phyloP scores from a whole-genome alignment of 2,113 vertebrate genomes.

The Calcarius ornatus region DNA sequence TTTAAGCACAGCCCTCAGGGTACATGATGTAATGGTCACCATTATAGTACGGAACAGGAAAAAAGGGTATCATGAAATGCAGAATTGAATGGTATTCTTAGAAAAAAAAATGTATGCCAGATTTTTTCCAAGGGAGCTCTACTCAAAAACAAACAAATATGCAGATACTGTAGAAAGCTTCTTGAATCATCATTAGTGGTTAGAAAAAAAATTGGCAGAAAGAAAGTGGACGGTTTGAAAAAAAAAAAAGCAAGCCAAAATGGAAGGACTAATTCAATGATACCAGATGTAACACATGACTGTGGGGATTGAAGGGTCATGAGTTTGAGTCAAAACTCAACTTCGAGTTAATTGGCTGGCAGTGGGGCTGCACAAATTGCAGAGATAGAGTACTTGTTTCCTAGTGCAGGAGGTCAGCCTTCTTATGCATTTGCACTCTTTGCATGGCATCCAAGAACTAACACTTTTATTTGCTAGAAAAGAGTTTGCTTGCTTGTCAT shows the following conservation, averaged over 20 bases:
- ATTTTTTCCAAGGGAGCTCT: slow-evolving; percentile 59
- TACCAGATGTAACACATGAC: slow-evolving; percentile 62
- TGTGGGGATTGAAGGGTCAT: slow-evolving; percentile 68
- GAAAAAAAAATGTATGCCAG: slow-evolving; percentile 68
- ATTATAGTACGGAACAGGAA: slow-evolving; percentile 62
- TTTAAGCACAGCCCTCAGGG: slow-evolving; percentile 71
- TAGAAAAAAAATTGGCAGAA: slow-evolving; percentile 53
- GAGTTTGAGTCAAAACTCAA: slow-evolving; percentile 77
- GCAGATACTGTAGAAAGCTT: slow-evolving; percentile 66
- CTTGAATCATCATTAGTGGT: slow-evolving; percentile 58
- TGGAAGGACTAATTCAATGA: slow-evolving; percentile 65
- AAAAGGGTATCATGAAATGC: slow-evolving; percentile 72
- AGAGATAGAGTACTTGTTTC: slow-evolving; percentile 61
- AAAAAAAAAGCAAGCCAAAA: slow-evolving; percentile 42
- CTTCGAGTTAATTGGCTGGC: slow-evolving; percentile 74
- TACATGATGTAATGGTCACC: slow-evolving; percentile 75
- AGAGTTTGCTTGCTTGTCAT: slow-evolving; percentile 55
- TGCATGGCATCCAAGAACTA: slow-evolving; percentile 53
- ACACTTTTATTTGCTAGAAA: slow-evolving; percentile 45
- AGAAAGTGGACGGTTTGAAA: slow-evolving; percentile 28
- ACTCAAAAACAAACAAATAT: slow-evolving; percentile 69
- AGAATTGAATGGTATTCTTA: slow-evolving; percentile 73
- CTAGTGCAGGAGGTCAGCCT: slow-evolving; percentile 29
- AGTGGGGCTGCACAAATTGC: slow-evolving; percentile 64
- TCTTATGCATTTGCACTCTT: slow-evolving; percentile 40